Base-by-base conservation (phyloP, 2,113 vertebrate species). In the Delphinus delphis region DNA sequence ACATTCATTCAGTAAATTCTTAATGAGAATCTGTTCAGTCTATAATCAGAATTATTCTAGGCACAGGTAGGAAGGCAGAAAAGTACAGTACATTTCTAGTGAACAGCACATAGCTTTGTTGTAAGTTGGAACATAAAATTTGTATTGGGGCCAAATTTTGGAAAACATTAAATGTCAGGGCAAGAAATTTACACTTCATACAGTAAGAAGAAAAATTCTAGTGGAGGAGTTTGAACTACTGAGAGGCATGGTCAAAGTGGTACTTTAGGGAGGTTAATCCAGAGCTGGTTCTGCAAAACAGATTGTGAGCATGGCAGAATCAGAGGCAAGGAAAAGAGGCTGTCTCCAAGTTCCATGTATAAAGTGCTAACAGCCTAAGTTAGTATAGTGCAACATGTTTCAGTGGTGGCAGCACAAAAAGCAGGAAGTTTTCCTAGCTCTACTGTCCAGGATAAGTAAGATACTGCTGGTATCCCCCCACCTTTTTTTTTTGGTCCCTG, bases 1-100 rank as follows among this genome's bases (percentile, higher is more conserved):
- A 38, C 33, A 80, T 80, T 93, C 18, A 80, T 53, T 96, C 28
- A 44, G 26, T 81, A 73, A 88, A 95, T 95, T 80, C 17, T 58
- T 92, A 62, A 17, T 65, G 70, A 82, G 58, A 63, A 25, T 58
- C 36, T 87, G 5, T 89, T 91, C 55, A 36, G 12, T 85, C 60
- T 77, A 0, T 60, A 84, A 23, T 86, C 80, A 77, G 50, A 87
- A 70, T 93, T 85, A 55, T 31, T 36, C 60, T 15, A 53, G 21
- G 44, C 26, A 60, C 74, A 70, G 41, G 17, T 63, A 63, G 26
- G 68, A 31, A 91, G 53, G n/a, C 28, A 26, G 73, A 68, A 95
- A 90, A 90, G 15, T 41, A 50, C 2, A 44, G 2, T 86, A 6
- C 8, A 31, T 74, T 77, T 86, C 93, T 90, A 58, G 36, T 73